These are phyloP conservation scores for Ridgeia piscesae DNA, from an alignment of 1,140 invertebrate genomes.

Conservation along the genomic window DNA sequence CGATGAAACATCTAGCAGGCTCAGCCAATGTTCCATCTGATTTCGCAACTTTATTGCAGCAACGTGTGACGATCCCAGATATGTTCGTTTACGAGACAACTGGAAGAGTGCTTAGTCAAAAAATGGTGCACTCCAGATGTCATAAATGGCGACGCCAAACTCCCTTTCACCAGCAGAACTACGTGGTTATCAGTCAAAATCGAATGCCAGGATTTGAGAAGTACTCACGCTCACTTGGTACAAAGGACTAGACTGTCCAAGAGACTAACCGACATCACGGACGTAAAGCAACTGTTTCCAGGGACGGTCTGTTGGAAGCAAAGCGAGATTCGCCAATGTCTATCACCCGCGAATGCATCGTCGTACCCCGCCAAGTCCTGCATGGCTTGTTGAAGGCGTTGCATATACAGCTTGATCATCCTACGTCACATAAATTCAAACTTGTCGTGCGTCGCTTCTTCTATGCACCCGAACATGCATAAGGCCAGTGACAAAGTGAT, in stretches of 20 bases:
- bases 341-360: constrained; percentile 21
- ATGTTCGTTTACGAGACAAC: constrained; percentile 6
- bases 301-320: constrained; percentile 36
- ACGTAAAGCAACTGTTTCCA: constrained; percentile 34
- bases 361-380: constrained; percentile 30
- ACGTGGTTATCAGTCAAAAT: constrained; percentile 28
- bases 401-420: constrained; percentile 32
- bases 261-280: constrained; percentile 31
- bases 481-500: constrained; percentile 19
- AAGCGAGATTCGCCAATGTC: constrained; percentile 10
- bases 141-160: no score
- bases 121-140: neutral
- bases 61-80: constrained; percentile 25
- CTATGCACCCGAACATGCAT: constrained; percentile 34
- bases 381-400: constrained; percentile 33
- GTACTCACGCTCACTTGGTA: constrained; percentile 31
- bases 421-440: constrained; percentile 27
- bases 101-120: constrained; percentile 19
- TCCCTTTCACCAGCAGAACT: constrained; percentile 20
- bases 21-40: constrained; percentile 30
- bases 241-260: constrained; percentile 35
- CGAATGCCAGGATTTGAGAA: constrained; percentile 32
- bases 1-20: constrained; percentile 31
- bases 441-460: constrained; percentile 28
- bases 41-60: constrained; percentile 34